Evolutionary conservation across 2,888 invertebrate genomes (phyloP).

Genomic region (Synergus japonicus): DNA sequence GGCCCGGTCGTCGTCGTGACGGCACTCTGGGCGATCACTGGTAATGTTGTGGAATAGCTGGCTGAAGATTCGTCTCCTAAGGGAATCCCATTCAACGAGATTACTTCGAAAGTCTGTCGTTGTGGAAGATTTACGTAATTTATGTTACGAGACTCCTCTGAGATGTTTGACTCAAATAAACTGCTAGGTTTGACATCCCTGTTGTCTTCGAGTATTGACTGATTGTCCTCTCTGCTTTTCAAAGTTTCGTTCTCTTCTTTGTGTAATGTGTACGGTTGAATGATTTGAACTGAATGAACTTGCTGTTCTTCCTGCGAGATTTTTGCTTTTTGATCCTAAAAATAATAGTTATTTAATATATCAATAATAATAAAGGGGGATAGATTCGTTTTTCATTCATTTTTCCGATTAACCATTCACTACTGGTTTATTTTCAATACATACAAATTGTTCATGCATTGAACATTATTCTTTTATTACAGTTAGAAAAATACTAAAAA

Average conservation of each 20-base stretch:
- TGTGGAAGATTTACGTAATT: conserved; percentile 53
- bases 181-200: conserved; percentile 48
- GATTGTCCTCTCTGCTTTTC: conserved; percentile 21
- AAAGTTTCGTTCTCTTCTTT: conserved; percentile 31
- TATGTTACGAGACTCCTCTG: conserved; percentile 46
- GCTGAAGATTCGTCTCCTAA: conserved; percentile 41
- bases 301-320: background rate
- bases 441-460: background rate
- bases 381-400: too few species aligned
- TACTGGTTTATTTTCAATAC: background rate
- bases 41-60: conserved; percentile 26
- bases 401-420: background rate
- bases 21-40: conserved; percentile 27
- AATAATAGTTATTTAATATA: background rate
- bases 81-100: conserved; percentile 48
- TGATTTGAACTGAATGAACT: conserved; percentile 49
- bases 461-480: background rate
- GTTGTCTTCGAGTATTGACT: conserved; percentile 45
- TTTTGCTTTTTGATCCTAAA: background rate
- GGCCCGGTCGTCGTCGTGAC: background rate
- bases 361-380: background rate
- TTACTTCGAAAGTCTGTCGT: conserved; percentile 44
- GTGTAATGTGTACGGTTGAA: conserved; percentile 55
- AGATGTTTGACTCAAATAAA: conserved; percentile 44
- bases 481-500: conserved; percentile 25